These are phyloP conservation scores for Rhaphigaster nebulosa DNA, from an alignment of 2,888 invertebrate genomes.

Conservation along the genomic window DNA sequence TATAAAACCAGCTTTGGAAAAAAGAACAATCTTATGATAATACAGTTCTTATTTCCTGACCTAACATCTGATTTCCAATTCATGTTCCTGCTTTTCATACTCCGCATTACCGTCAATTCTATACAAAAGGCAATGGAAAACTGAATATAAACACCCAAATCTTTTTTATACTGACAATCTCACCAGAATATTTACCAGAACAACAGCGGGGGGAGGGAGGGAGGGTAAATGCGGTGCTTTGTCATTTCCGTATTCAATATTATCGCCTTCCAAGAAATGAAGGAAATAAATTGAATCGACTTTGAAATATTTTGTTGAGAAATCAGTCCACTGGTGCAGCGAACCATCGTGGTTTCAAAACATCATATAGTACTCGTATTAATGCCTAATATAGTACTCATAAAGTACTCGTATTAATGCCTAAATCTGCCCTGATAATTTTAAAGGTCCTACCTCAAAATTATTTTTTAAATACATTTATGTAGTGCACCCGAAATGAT, in stretches of 20 bases:
- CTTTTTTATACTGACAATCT: background rate
- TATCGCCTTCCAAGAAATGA: background rate
- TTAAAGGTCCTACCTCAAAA: too few relatives aligned
- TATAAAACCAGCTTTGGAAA: too few relatives aligned
- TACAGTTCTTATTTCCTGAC: background rate
- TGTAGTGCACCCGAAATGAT: too few relatives aligned
- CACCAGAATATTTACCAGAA: background rate
- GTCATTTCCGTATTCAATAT: background rate
- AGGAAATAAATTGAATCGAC: background rate
- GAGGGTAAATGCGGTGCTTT: background rate
- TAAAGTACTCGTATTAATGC: too few relatives aligned
- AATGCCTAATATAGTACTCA: too few relatives aligned
- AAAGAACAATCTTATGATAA: background rate
- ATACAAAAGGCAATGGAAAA: background rate
- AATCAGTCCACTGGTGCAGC: too few relatives aligned
- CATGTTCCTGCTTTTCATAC: background rate
- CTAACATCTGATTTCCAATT: constrained; percentile 11
- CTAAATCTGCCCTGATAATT: too few relatives aligned
- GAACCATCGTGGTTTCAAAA: too few relatives aligned
- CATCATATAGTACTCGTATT: too few relatives aligned
- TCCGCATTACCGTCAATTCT: background rate
- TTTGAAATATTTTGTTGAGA: background rate
- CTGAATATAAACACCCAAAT: constrained; percentile 20
- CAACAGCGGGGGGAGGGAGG: too few relatives aligned
- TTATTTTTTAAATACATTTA: too few relatives aligned